A percentile compares a stretch with the other conserved stretches of the same genome.
Conservation (phyloP, 2,113 vertebrate species). For the Columba janthina region DNA sequence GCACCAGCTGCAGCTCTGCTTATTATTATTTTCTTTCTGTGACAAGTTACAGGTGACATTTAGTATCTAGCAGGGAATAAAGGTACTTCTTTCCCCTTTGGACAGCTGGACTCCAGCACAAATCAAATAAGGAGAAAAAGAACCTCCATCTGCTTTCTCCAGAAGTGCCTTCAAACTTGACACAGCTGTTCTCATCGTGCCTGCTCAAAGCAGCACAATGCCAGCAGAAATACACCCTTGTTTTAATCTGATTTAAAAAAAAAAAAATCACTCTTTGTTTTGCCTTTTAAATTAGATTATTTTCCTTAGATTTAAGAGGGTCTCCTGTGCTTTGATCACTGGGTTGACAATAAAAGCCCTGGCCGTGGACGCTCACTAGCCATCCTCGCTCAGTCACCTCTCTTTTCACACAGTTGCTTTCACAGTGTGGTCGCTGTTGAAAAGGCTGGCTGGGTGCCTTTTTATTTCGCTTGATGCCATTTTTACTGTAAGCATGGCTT, state of each 20-base stretch:
- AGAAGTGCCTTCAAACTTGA: conserved; percentile 60
- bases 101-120: conserved; percentile 50
- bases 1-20: conserved; percentile 33
- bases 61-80: conserved; percentile 36
- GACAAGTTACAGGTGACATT: conserved; percentile 22
- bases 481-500: conserved; percentile 59
- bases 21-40: neutral
- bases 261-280: conserved; percentile 52
- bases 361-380: conserved; percentile 5
- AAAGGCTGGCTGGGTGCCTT: conserved; percentile 53
- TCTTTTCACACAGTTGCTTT: conserved; percentile 48
- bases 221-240: conserved; percentile 57
- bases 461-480: conserved; percentile 11
- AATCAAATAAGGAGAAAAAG: neutral
- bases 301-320: conserved; percentile 69
- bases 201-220: conserved; percentile 39
- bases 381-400: conserved; percentile 37
- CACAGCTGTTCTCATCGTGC: conserved; percentile 47
- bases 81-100: conserved; percentile 52
- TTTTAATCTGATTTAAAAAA: conserved; percentile 49
- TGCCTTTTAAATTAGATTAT: conserved; percentile 72
- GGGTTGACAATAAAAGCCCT: conserved; percentile 64
- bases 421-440: conserved; percentile 43
- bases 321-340: conserved; percentile 72
- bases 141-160: conserved; percentile 29